A percentile compares a stretch with the other conserved stretches of the same genome.
Evolutionary conservation across 2,888 invertebrate species (phyloP).

Genomic region (Linyphia triangularis): DNA sequence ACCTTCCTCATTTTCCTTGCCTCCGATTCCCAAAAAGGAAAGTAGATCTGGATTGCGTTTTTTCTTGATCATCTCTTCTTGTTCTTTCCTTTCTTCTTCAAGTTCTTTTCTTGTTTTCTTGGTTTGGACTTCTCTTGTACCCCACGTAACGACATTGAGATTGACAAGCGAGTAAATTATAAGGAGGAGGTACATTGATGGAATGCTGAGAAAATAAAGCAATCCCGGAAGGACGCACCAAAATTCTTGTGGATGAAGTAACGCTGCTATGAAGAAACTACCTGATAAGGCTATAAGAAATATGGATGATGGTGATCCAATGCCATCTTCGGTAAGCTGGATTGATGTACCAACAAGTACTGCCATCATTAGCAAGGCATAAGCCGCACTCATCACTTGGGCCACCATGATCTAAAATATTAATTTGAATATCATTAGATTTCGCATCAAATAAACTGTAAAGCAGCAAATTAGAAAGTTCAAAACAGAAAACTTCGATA

Average conservation of each 20-base stretch:
- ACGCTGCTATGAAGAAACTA: conserved; percentile 97
- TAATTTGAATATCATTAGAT: too few species aligned
- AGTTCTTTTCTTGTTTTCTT: conserved; percentile 97
- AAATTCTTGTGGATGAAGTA: conserved; percentile 94
- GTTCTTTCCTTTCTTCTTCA: conserved; percentile 82
- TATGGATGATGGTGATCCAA: conserved; percentile 97
- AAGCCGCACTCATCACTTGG: conserved; percentile 95
- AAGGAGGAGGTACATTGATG: conserved; percentile 95
- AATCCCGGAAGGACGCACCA: conserved; percentile 86
- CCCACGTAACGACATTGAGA: conserved; percentile 96
- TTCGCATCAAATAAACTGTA: background rate
- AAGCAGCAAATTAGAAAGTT: background rate
- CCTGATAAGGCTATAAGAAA: conserved; percentile 96
- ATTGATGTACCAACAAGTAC: conserved; percentile 99
- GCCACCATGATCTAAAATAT: conserved; percentile 89
- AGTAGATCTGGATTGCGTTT: conserved; percentile 78
- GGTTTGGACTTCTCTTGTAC: conserved; percentile 90
- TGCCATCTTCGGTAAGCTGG: conserved; percentile 97
- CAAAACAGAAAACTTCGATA: too few species aligned
- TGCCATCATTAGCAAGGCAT: conserved; percentile 99
- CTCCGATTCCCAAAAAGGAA: conserved; percentile 69
- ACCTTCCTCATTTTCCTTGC: conserved; percentile 85
- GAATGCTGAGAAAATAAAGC: conserved; percentile 94
- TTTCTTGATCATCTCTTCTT: conserved; percentile 88
- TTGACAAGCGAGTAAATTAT: conserved; percentile 95